A percentile compares a stretch with the other conserved stretches of the same genome.
phyloP scores from a whole-genome alignment of 2,113 vertebrate species.

The Erythrocercus mccallii region DNA sequence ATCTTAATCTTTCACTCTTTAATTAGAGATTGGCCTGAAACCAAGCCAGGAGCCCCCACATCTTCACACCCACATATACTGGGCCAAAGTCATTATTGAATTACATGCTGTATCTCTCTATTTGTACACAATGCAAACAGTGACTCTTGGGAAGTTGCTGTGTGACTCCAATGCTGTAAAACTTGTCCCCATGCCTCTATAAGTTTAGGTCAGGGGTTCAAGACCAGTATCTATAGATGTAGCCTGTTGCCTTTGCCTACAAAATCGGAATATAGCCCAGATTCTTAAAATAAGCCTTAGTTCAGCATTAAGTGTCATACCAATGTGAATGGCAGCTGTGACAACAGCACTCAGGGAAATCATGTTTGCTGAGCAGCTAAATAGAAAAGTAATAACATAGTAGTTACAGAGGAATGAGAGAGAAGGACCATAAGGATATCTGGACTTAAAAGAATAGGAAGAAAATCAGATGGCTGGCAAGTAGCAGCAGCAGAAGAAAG shows the following conservation, averaged over 20 bases:
- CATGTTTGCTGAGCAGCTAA: background rate
- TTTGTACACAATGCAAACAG: background rate
- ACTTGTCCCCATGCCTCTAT: background rate
- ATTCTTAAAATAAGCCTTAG: background rate
- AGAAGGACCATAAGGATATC: background rate
- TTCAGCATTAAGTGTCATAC: background rate
- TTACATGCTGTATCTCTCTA: background rate
- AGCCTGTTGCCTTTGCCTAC: background rate
- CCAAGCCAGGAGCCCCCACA: conserved; percentile 5
- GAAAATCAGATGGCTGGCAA: background rate
- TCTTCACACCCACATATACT: background rate
- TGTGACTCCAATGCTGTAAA: background rate
- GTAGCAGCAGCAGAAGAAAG: background rate
- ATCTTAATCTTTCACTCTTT: conserved; percentile 53
- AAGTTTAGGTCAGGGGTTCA: background rate
- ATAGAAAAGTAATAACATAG: background rate
- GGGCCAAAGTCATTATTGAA: conserved; percentile 31
- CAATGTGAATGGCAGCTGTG: background rate
- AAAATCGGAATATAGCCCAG: background rate
- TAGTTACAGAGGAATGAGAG: background rate
- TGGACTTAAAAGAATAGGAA: background rate
- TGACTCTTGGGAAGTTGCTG: background rate
- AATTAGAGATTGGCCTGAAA: conserved; percentile 49
- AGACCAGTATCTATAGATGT: background rate
- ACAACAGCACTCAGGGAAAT: background rate